Percentiles rank a stretch among this genome's conserved stretches.
Conservation (phyloP, 1,140 invertebrate genomes). For the Sycophila sp. region DNA sequence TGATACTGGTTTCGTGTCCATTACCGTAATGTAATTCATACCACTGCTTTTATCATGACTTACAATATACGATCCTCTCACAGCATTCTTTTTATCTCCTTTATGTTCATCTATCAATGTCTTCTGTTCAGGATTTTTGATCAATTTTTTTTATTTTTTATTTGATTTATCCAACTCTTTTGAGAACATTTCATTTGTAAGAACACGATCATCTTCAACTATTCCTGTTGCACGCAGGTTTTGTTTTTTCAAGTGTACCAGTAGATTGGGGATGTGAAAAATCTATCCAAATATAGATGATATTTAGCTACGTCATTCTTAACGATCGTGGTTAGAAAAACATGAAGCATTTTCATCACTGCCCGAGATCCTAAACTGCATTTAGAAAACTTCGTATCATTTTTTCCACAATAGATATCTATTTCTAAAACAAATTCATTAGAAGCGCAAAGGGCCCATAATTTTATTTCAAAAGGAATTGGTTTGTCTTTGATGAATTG, state of each 20-base stretch:
- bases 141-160: neutral
- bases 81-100: too few relatives aligned
- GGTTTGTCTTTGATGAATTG: constrained; percentile 25
- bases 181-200: neutral
- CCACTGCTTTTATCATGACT: too few relatives aligned
- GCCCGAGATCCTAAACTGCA: constrained; percentile 11
- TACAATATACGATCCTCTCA: too few relatives aligned
- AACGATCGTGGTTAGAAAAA: neutral
- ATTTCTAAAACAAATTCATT: constrained; percentile 14
- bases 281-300: constrained; percentile 14
- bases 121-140: too few relatives aligned
- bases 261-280: constrained; percentile 7
- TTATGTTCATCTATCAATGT: too few relatives aligned
- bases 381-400: neutral
- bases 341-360: constrained; percentile 9
- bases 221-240: neutral
- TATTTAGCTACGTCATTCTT: neutral
- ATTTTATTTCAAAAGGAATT: constrained; percentile 33
- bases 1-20: too few relatives aligned
- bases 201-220: neutral
- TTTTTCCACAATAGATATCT: constrained; percentile 27
- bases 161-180: neutral
- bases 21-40: too few relatives aligned
- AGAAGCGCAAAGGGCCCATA: constrained; percentile 14
- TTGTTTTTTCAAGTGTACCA: neutral